Conservation (phyloP, 1,140 invertebrate genomes). For the Antheraea pernyi region DNA sequence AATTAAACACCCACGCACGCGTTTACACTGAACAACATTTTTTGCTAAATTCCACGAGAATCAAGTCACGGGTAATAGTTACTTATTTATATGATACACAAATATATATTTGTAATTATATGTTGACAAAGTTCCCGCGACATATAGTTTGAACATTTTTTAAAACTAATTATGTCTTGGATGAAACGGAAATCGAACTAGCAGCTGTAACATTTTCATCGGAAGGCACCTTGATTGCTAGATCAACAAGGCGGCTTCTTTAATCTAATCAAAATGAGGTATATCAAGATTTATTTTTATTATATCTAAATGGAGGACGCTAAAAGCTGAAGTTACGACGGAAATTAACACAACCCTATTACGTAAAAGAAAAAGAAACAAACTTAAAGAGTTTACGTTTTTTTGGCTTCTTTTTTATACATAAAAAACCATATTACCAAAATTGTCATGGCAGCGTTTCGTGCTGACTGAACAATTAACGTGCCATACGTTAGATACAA, state of each 20-base stretch:
- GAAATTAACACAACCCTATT: background rate
- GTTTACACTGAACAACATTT: no score
- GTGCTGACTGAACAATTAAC: background rate
- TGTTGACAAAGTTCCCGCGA: no score
- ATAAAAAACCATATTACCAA: background rate
- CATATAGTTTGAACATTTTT: background rate
- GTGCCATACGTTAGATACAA: background rate
- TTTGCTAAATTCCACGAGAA: no score
- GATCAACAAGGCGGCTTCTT: background rate
- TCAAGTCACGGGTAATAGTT: no score
- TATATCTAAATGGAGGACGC: conserved; percentile 1
- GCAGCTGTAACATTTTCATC: conserved; percentile 3
- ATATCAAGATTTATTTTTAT: background rate
- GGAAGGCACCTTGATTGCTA: background rate
- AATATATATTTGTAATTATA: no score
- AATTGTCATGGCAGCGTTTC: background rate
- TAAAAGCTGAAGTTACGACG: background rate
- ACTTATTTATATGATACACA: no score
- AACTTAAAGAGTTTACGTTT: background rate
- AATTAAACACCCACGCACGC: no score
- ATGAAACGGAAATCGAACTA: background rate
- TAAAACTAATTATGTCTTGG: background rate
- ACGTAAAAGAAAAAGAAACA: background rate
- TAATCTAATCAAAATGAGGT: background rate
- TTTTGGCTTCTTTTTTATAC: background rate